These are phyloP conservation scores for Pygocentrus nattereri DNA, from an alignment of 2,797 vertebrate species.

Conservation along the genomic window DNA sequence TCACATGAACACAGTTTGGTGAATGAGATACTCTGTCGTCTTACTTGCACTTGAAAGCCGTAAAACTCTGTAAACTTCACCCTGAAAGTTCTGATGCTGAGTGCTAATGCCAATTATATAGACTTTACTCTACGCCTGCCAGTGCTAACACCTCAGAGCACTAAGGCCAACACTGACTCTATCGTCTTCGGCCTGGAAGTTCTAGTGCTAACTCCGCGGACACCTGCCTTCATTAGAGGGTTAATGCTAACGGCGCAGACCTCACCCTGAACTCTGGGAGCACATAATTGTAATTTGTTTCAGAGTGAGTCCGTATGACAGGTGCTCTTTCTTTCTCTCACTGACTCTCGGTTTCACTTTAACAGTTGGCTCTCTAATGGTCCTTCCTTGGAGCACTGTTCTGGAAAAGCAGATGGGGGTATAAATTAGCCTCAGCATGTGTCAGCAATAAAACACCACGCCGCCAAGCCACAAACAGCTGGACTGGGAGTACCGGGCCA, in stretches of 20 bases:
- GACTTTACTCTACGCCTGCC: too few relatives aligned
- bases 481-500: constrained; percentile 15
- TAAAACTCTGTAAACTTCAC: too few relatives aligned
- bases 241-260: neutral
- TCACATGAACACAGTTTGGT: too few relatives aligned
- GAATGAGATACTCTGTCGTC: too few relatives aligned
- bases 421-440: constrained; percentile 39
- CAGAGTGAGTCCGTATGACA: neutral
- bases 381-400: neutral
- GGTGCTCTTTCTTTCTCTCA: neutral
- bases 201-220: neutral
- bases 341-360: neutral
- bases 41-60: too few relatives aligned
- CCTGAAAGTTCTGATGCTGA: too few relatives aligned
- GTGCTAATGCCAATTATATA: too few relatives aligned
- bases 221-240: neutral
- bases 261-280: neutral
- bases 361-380: neutral
- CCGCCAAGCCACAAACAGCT: constrained; percentile 23
- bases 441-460: constrained; percentile 19
- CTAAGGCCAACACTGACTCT: neutral
- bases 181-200: neutral
- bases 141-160: too few relatives aligned
- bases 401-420: constrained; percentile 21
- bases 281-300: constrained; percentile 11